Base-by-base conservation (phyloP, 2,888 invertebrate genomes). In the Carpatolechia fugitivella region DNA sequence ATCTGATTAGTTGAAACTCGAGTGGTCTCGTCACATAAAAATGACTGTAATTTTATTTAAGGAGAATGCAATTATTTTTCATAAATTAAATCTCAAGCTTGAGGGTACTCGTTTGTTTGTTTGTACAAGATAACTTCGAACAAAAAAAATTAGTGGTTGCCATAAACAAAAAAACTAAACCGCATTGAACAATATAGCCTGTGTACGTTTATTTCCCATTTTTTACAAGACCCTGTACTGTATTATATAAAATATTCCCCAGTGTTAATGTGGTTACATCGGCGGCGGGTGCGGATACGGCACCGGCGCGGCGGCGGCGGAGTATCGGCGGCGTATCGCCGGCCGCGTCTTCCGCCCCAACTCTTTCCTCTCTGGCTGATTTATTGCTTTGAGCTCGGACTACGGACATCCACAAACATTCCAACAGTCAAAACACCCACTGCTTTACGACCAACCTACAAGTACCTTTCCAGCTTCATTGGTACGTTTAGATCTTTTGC, bases 391-490 rank as follows among this genome's bases (percentile, higher is more conserved):
- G 72, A 72, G 70, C 70, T 16, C 29, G 14, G 72, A 72, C 71
- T 71, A 74, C 65, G 70, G 74, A 72, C 76, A 74, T 72, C 66
- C 63, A 70, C 73, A 73, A 77, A 81, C 74, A 79, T 76, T 67
- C 62, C 63, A 65, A 74, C 70, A 73, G 77, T 77, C 76, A 76
- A 80, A 79, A 80, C 76, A 75, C 69, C 73, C 71, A 72, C 71
- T 79, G 70, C 77, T 82, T 82, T 82, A 81, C 78, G 80, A 76
- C 70, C 76, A 78, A 74, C 78, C 77, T 76, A 69, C 81, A 74
- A 76, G 76, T 76, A 69, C 81, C 81, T 80, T 80, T 72, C 64
- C 36, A 4, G 29, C 41, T 51, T n/a, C n/a, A n/a, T n/a, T n/a
- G n/a, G n/a, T n/a, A n/a, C n/a, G n/a, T n/a, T n/a, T n/a, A n/a